Percentiles rank a stretch among this genome's conserved stretches.
These are phyloP conservation scores for Trichogramma evanescens DNA, from an alignment of 2,888 invertebrate species.

Conservation along the genomic window DNA sequence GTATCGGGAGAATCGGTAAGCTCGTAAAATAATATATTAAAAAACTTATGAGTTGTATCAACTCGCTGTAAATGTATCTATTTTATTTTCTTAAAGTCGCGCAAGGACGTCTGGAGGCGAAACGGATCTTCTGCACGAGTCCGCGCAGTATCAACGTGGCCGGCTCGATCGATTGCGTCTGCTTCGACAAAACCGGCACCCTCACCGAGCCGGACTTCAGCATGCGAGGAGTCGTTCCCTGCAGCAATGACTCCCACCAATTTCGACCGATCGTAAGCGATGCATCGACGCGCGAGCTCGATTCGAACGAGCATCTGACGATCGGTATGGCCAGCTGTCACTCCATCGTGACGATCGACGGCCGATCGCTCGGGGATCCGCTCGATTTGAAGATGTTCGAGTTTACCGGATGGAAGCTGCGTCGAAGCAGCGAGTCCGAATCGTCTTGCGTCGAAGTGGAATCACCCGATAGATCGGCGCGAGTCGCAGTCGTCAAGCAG, in stretches of 20 bases:
- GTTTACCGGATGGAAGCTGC: conserved; percentile 82
- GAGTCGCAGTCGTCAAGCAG: conserved; percentile 77
- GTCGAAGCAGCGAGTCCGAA: conserved; percentile 71
- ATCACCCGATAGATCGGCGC: conserved; percentile 30
- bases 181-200: conserved; percentile 96
- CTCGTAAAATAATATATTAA: not conserved
- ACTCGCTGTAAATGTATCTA: no score
- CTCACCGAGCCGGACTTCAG: conserved; percentile 93
- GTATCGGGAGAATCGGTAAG: conserved; percentile 67
- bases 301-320: conserved; percentile 52
- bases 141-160: conserved; percentile 89
- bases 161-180: conserved; percentile 80
- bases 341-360: conserved; percentile 83
- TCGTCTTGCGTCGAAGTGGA: conserved; percentile 19
- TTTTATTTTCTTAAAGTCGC: conserved; percentile 59
- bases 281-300: conserved; percentile 43
- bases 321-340: conserved; percentile 88
- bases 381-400: conserved; percentile 96
- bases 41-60: no score
- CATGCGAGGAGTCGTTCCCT: conserved; percentile 84
- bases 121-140: conserved; percentile 82
- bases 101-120: conserved; percentile 70
- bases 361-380: conserved; percentile 84
- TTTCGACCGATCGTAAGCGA: conserved; percentile 49
- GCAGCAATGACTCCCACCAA: conserved; percentile 42